These are phyloP conservation scores for Aspidapion aeneum DNA, from an alignment of 2,888 invertebrate species.

Conservation along the genomic window DNA sequence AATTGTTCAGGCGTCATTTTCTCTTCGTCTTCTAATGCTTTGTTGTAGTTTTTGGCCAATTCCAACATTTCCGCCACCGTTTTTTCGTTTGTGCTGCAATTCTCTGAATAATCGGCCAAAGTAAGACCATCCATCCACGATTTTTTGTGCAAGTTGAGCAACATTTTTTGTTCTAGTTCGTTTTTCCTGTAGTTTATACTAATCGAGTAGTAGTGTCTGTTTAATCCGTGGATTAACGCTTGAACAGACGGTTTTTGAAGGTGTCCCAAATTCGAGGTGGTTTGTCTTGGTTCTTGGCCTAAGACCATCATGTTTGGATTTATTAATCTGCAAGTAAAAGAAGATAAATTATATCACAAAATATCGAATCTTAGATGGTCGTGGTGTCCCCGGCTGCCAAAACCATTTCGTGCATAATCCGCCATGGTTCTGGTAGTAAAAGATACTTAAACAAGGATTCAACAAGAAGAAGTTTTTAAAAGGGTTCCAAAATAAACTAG, in stretches of 20 bases:
- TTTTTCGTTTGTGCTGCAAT: conserved; percentile 89
- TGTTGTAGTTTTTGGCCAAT: conserved; percentile 88
- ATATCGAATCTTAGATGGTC: neutral
- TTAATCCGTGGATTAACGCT: conserved; percentile 97
- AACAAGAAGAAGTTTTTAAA: too few relatives aligned
- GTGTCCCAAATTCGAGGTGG: conserved; percentile 98
- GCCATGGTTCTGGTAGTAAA: too few relatives aligned
- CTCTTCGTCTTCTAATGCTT: conserved; percentile 97
- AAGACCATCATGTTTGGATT: conserved; percentile 99
- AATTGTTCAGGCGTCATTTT: conserved; percentile 99
- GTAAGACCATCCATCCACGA: conserved; percentile 97
- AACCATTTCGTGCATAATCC: too few relatives aligned
- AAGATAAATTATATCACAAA: conserved; percentile 21
- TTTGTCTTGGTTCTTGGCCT: conserved; percentile 97
- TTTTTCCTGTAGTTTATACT: conserved; percentile 99
- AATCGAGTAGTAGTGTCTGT: conserved; percentile 98
- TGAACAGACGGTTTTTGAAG: conserved; percentile 98
- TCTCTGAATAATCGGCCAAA: conserved; percentile 87
- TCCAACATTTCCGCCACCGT: conserved; percentile 96
- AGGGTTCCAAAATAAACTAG: too few relatives aligned
- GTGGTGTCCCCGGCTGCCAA: too few relatives aligned
- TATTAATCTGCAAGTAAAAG: conserved; percentile 56
- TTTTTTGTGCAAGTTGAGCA: conserved; percentile 96
- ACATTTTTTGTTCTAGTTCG: conserved; percentile 98
- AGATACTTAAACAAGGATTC: too few relatives aligned